A percentile compares a stretch with the other conserved stretches of the same genome.
Conservation (phyloP, 2,888 invertebrate species). For the Crematogaster levior region DNA sequence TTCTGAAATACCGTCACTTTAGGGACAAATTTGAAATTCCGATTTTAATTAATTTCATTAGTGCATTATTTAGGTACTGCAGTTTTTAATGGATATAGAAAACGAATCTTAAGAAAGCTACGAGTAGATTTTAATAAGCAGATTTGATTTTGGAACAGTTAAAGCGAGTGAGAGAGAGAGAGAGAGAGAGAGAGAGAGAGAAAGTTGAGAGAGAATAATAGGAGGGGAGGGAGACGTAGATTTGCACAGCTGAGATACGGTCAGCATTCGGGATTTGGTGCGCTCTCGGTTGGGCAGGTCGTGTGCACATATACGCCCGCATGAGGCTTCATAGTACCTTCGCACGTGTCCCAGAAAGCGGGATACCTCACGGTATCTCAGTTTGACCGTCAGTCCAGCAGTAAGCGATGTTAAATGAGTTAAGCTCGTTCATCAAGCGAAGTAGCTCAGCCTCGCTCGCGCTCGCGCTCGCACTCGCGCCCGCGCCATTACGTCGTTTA, state of each 20-base stretch:
- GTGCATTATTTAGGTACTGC: too few relatives aligned
- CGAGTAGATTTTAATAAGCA: constrained; percentile 15
- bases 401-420: constrained; percentile 67
- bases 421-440: constrained; percentile 62
- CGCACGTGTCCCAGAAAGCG: constrained; percentile 50
- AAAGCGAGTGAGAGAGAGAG: not conserved
- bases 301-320: constrained; percentile 13
- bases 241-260: constrained; percentile 33
- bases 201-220: not conserved
- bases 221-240: not conserved
- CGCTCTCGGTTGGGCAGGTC: constrained; percentile 2
- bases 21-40: not conserved
- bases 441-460: constrained; percentile 38
- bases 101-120: not conserved
- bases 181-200: not conserved
- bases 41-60: constrained; percentile 10
- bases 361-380: constrained; percentile 51
- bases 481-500: constrained; percentile 50
- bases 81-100: too few relatives aligned
- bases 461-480: constrained; percentile 38
- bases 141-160: not conserved
- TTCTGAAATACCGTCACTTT: not conserved
- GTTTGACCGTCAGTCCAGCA: constrained; percentile 58
- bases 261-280: constrained; percentile 15
- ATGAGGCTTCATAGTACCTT: constrained; percentile 17